These are phyloP conservation scores for Apeltes quadracus DNA, from an alignment of 2,113 vertebrate species.

Conservation along the genomic window DNA sequence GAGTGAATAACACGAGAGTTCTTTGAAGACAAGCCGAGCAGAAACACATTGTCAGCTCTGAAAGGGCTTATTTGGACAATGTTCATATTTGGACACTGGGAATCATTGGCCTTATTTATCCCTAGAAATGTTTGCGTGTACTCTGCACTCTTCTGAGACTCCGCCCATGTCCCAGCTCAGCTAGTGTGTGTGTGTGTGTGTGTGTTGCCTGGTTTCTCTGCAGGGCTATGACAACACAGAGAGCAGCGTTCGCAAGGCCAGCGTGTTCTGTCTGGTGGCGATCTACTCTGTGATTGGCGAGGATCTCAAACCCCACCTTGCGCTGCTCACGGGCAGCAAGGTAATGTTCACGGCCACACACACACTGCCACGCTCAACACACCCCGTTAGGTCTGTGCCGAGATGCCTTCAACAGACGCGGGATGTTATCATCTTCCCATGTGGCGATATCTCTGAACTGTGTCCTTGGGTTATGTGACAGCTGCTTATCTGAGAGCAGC, in stretches of 20 bases:
- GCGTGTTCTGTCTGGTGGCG: slow-evolving; percentile 97
- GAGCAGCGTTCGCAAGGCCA: slow-evolving; percentile 98
- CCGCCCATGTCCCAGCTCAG: slow-evolving; percentile 45
- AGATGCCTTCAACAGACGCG: slow-evolving; percentile 25
- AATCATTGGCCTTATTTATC: slow-evolving; percentile 73
- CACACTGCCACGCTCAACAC: slow-evolving; percentile 19
- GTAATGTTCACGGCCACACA: slow-evolving; percentile 28
- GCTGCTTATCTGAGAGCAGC: not conserved
- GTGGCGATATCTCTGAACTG: slow-evolving; percentile 36
- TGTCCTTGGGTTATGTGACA: slow-evolving; percentile 47
- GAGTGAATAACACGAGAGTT: not conserved
- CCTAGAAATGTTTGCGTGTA: slow-evolving; percentile 69
- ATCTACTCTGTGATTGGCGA: slow-evolving; percentile 99
- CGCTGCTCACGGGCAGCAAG: slow-evolving; percentile 94
- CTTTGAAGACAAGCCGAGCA: not conserved
- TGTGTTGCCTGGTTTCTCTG: slow-evolving; percentile 26
- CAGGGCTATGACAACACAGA: slow-evolving; percentile 98
- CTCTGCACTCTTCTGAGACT: slow-evolving; percentile 44
- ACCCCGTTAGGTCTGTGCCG: no score
- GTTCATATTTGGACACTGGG: slow-evolving; percentile 65
- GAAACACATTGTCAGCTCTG: slow-evolving; percentile 7
- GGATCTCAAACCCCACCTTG: slow-evolving; percentile 97
- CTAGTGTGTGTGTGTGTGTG: slow-evolving; percentile 24
- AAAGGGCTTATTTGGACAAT: slow-evolving; percentile 65
- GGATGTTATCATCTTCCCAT: slow-evolving; percentile 61